Percentiles rank a stretch among this genome's conserved stretches.
phyloP scores from a whole-genome alignment of 30 jellyfish, hydroid and myxozoan genomes.

The Chironex yamaguchii region DNA sequence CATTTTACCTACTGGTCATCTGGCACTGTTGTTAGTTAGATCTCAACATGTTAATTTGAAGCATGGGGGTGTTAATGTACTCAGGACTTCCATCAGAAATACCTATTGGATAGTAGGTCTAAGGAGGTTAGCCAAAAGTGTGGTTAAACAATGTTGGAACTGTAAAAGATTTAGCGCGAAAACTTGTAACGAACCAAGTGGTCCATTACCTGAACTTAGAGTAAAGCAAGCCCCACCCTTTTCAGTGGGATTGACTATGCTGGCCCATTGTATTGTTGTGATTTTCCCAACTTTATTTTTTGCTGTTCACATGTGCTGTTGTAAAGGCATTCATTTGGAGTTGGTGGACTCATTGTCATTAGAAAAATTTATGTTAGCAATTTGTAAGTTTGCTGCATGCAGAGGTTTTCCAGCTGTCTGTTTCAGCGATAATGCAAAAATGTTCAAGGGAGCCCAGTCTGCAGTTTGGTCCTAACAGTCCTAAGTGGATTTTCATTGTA shows the following conservation, averaged over 20 bases:
- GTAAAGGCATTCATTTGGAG: constrained; percentile 37
- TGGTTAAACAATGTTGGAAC: constrained; percentile 11
- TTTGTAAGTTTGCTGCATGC: constrained; percentile 30
- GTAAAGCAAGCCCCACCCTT: constrained; percentile 24
- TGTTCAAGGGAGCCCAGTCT: constrained; percentile 17
- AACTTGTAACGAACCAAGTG: constrained; percentile 25
- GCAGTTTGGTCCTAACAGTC: background rate
- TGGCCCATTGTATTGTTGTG: constrained; percentile 14
- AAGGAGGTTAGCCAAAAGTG: constrained; percentile 1
- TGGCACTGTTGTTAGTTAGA: constrained; percentile 31
- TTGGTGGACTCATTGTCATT: constrained; percentile 27
- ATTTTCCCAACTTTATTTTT: constrained; percentile 9
- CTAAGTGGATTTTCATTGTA: background rate
- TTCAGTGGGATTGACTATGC: constrained; percentile 33
- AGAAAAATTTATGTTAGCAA: background rate
- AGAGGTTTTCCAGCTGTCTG: constrained; percentile 25
- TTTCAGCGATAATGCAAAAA: constrained; percentile 50
- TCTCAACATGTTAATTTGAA: background rate
- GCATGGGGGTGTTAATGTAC: constrained; percentile 43
- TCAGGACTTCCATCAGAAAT: constrained; percentile 23
- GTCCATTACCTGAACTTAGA: constrained; percentile 51
- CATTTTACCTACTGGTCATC: constrained; percentile 17
- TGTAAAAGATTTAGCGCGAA: constrained; percentile 23
- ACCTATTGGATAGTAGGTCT: constrained; percentile 18
- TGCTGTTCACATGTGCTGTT: constrained; percentile 40